Base-by-base conservation (phyloP, 2,113 vertebrate genomes). In the Notothenia rossii region DNA sequence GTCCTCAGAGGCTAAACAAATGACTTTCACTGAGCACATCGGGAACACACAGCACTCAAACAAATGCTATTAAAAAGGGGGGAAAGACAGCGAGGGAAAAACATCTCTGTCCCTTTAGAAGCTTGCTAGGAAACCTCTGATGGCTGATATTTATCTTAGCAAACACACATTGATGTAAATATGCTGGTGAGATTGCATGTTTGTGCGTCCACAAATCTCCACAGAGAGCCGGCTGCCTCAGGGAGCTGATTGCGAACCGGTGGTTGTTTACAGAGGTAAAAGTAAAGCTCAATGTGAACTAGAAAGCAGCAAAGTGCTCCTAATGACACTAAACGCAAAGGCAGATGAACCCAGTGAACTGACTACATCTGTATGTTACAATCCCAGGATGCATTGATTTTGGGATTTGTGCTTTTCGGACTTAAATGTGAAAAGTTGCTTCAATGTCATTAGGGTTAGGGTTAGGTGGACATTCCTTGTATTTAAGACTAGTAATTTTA, bases 1-100 rank as follows among this genome's bases (percentile, higher is more conserved):
- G 85, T 81, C 88, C 90, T 86, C 86, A n/a, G 90, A 89, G 90
- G 82, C 70, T 49, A 63, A 89, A 86, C 83, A 86, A 85, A 90
- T 77, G 85, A 84, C 85, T 90, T 70, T 75, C 63, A 50, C 54
- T 2, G 46, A 86, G 83, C 83, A 62, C 77, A 25, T 54, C 63
- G 65, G 77, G 80, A 82, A 40, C 77, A 77, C 33, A 58, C 82
- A 64, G 88, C 90, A 86, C 88, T 88, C 88, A 84, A 75, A 89
- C 78, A 84, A 86, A 90, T 86, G 88, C 80, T 82, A 73, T 84
- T 84, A 90, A 88, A 77, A 59, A 70, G 10, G 13, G 13, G 5
- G 25, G 54, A 68, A 67, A 87, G 60, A 78, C 40, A 1, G 60
- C 18, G 43, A 17, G 62, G 50, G 25, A 48, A 61, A 78, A 73